A percentile compares a stretch with the other conserved stretches of the same genome.
phyloP scores from a whole-genome alignment of 2,113 vertebrate genomes.

The Rousettus leschenaultii region DNA sequence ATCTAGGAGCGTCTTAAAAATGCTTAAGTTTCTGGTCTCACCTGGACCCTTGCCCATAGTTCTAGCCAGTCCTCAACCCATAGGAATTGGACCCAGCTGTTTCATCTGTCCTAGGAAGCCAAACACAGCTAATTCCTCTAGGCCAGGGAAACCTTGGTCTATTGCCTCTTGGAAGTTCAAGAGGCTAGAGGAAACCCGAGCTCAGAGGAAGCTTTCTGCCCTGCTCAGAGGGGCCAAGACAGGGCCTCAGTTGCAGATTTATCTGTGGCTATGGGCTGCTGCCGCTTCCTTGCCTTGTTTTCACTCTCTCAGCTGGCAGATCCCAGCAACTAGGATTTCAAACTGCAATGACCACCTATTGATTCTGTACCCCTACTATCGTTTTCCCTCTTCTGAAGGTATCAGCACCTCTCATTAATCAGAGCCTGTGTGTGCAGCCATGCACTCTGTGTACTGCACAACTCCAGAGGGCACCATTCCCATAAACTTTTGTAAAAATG shows the following conservation, averaged over 20 bases:
- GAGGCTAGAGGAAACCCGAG: not conserved
- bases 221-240: not conserved
- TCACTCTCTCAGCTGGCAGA: not conserved
- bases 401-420: not conserved
- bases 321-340: not conserved
- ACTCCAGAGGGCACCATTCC: not conserved
- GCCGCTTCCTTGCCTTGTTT: not conserved
- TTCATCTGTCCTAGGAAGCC: not conserved
- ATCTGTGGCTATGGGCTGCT: not conserved
- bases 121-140: slow-evolving; percentile 34
- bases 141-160: slow-evolving; percentile 25
- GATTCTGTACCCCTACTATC: not conserved
- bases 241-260: not conserved
- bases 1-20: not conserved
- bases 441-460: not conserved
- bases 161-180: slow-evolving; percentile 44
- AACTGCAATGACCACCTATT: not conserved
- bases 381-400: not conserved
- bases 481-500: not conserved
- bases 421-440: not conserved
- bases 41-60: not conserved
- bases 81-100: slow-evolving; percentile 15
- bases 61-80: not conserved
- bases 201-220: not conserved
- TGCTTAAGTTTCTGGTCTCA: not conserved